A percentile compares a stretch with the other conserved stretches of the same genome.
Conservation (phyloP, 2,888 invertebrate genomes). For the Sminthurinus aureus region DNA sequence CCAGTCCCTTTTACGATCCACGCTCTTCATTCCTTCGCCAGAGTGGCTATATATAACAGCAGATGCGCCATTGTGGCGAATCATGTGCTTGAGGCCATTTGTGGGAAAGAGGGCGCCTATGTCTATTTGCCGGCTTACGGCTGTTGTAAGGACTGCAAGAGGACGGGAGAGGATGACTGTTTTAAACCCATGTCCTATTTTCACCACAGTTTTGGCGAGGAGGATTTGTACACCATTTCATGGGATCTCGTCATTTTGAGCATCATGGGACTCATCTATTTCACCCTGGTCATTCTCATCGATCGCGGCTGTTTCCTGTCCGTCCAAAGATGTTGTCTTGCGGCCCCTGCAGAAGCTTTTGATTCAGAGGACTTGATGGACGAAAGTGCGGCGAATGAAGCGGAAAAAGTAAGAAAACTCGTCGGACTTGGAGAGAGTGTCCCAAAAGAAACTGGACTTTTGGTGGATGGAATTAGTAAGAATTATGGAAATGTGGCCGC, state of each 20-base stretch:
- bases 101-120: constrained; percentile 24
- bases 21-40: constrained; percentile 36
- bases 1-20: constrained; percentile 45
- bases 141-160: constrained; percentile 30
- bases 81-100: constrained; percentile 30
- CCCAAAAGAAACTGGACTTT: constrained; percentile 35
- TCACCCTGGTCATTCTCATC: constrained; percentile 33
- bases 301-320: constrained; percentile 33
- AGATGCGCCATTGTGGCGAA: constrained; percentile 36
- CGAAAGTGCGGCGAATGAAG: constrained; percentile 41
- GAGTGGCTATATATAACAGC: constrained; percentile 31
- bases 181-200: constrained; percentile 38
- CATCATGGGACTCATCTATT: constrained; percentile 16
- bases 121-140: constrained; percentile 40
- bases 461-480: constrained; percentile 43
- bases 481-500: constrained; percentile 41
- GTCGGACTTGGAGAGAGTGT: constrained; percentile 36
- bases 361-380: constrained; percentile 22
- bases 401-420: constrained; percentile 41
- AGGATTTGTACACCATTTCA: constrained; percentile 32
- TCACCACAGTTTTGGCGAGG: constrained; percentile 19
- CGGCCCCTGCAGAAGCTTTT: constrained; percentile 40
- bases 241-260: constrained; percentile 32
- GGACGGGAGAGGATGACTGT: not conserved
- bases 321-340: constrained; percentile 34